These are phyloP conservation scores for Drosophila bifasciata DNA, from an alignment of 1,140 invertebrate species.

Conservation along the genomic window DNA sequence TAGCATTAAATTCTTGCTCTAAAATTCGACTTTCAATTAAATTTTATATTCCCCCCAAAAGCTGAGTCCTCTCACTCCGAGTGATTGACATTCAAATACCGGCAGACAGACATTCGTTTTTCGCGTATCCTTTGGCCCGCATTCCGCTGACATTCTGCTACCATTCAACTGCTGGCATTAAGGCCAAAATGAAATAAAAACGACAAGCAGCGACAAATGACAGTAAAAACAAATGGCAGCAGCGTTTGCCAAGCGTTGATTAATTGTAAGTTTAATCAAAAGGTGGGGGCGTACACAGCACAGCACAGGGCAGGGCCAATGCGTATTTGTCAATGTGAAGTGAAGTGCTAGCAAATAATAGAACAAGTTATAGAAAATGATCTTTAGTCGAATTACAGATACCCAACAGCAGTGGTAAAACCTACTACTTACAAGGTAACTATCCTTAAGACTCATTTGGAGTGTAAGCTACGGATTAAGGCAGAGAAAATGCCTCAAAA, in stretches of 20 bases:
- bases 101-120: slow-evolving; percentile 7
- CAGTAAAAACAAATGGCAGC: slow-evolving; percentile 45
- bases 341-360: background rate
- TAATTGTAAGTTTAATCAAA: slow-evolving; percentile 70
- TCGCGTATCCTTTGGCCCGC: background rate
- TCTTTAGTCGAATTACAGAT: background rate
- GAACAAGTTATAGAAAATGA: background rate
- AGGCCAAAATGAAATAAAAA: slow-evolving; percentile 35
- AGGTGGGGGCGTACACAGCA: background rate
- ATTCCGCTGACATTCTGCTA: slow-evolving; percentile 1
- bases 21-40: too few relatives aligned
- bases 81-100: slow-evolving; percentile 46
- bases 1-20: too few relatives aligned
- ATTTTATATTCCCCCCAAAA: too few relatives aligned
- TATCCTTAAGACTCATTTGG: too few relatives aligned
- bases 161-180: slow-evolving; percentile 11
- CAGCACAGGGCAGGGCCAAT: background rate
- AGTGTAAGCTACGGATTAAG: too few relatives aligned
- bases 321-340: slow-evolving; percentile 34
- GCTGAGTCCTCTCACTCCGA: background rate
- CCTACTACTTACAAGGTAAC: too few relatives aligned
- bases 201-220: slow-evolving; percentile 15
- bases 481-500: too few relatives aligned
- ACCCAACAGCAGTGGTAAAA: slow-evolving; percentile 15
- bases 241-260: slow-evolving; percentile 48